A percentile compares a stretch with the other conserved stretches of the same genome.
Evolutionary conservation across 2,113 vertebrate species (phyloP).

Genomic region (Mustela nigripes): DNA sequence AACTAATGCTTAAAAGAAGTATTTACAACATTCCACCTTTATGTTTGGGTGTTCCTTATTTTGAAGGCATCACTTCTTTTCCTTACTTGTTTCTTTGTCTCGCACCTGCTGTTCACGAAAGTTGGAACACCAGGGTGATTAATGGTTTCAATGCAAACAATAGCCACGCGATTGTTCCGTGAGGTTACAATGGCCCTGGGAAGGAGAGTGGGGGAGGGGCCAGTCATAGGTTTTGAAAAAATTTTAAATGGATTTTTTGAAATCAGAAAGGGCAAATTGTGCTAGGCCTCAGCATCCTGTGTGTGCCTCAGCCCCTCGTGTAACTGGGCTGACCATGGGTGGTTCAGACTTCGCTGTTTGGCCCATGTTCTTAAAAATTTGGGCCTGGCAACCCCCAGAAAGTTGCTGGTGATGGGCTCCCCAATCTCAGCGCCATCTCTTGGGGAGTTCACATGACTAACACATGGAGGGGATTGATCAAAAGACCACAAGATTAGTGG

Average conservation of each 20-base stretch:
- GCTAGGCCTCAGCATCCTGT: background rate
- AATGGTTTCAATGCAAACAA: slow-evolving; percentile 62
- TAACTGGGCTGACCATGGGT: background rate
- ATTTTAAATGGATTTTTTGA: background rate
- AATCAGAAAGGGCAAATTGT: background rate
- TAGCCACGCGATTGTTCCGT: background rate
- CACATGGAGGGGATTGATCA: background rate
- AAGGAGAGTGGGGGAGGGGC: background rate
- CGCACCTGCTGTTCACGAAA: slow-evolving; percentile 31
- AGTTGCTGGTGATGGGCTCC: background rate
- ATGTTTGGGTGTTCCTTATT: slow-evolving; percentile 60
- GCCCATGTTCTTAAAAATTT: background rate
- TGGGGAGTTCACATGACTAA: background rate
- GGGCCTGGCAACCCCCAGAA: background rate
- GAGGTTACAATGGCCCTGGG: background rate
- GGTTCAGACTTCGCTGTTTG: background rate
- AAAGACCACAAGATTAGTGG: background rate
- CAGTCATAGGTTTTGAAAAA: background rate
- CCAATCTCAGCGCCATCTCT: background rate
- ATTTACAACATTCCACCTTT: slow-evolving; percentile 80
- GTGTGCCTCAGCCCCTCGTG: background rate
- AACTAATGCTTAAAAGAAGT: slow-evolving; percentile 83
- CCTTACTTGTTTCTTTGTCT: slow-evolving; percentile 51
- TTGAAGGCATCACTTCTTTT: slow-evolving; percentile 60
- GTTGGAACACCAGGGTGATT: slow-evolving; percentile 11